phyloP scores from a whole-genome alignment of 2,797 vertebrate species.

The Sebastes steindachneri region DNA sequence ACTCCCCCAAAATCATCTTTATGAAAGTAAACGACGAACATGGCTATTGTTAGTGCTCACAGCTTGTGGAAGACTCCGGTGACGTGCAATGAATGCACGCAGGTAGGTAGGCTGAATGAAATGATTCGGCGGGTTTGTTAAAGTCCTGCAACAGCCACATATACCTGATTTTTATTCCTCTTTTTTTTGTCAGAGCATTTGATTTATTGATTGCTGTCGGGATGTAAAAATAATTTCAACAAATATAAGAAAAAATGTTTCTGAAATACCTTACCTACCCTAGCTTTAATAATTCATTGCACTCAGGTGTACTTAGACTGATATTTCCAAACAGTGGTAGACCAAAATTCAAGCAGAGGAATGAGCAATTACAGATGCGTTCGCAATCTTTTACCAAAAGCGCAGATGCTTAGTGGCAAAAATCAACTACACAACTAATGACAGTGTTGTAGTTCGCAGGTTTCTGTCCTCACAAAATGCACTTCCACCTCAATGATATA shows the following conservation, averaged over 20 bases:
- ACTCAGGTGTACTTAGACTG: neutral
- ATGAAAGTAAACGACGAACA: neutral
- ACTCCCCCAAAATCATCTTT: neutral
- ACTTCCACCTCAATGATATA: neutral
- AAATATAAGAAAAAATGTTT: neutral
- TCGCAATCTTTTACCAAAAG: neutral
- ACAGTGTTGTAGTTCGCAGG: neutral
- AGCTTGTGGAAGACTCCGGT: too few relatives aligned
- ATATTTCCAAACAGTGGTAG: neutral
- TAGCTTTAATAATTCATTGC: neutral
- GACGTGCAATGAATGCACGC: neutral
- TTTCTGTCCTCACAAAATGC: neutral
- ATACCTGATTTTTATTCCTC: neutral
- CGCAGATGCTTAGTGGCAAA: neutral
- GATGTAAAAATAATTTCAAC: neutral
- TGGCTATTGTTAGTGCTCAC: neutral
- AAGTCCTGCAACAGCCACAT: neutral
- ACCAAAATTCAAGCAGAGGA: neutral
- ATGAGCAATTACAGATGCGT: neutral
- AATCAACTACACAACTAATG: neutral
- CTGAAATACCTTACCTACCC: neutral
- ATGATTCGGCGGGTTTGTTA: accelerated
- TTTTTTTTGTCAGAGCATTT: neutral
- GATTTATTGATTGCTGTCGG: neutral
- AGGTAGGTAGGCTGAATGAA: too few relatives aligned